A percentile compares a stretch with the other conserved stretches of the same genome.
phyloP scores from a whole-genome alignment of 2,888 invertebrate genomes.

The Nemapogon koenigi region DNA sequence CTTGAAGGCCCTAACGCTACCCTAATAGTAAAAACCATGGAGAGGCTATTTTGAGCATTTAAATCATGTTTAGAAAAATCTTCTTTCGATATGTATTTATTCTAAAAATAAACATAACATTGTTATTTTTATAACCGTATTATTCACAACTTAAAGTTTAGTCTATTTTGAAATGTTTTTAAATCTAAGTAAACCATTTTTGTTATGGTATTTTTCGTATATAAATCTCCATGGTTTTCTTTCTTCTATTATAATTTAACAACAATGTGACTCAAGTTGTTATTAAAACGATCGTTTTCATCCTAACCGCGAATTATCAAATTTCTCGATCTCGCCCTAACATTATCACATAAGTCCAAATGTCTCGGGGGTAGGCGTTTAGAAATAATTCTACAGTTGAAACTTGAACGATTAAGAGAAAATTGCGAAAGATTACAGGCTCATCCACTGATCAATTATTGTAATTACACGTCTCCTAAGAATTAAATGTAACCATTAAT shows the following conservation, averaged over 20 bases:
- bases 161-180: too few relatives aligned
- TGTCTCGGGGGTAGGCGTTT: slow-evolving; percentile 45
- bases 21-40: too few relatives aligned
- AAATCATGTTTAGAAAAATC: too few relatives aligned
- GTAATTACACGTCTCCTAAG: slow-evolving; percentile 49
- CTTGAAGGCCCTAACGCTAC: slow-evolving; percentile 26
- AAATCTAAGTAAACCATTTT: too few relatives aligned
- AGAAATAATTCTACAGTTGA: slow-evolving; percentile 22
- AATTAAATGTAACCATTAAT: slow-evolving; percentile 48
- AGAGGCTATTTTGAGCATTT: too few relatives aligned
- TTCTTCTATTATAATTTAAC: slow-evolving; percentile 35
- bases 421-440: slow-evolving; percentile 57
- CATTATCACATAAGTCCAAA: slow-evolving; percentile 62
- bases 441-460: slow-evolving; percentile 35
- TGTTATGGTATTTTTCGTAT: too few relatives aligned
- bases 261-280: slow-evolving; percentile 51
- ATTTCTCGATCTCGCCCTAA: slow-evolving; percentile 56
- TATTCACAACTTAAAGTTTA: too few relatives aligned
- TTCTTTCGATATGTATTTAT: too few relatives aligned
- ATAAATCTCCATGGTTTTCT: slow-evolving; percentile 29
- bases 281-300: slow-evolving; percentile 57
- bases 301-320: slow-evolving; percentile 61
- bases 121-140: too few relatives aligned
- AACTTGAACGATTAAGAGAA: slow-evolving; percentile 51
- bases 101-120: too few relatives aligned